phyloP scores from a whole-genome alignment of 2,797 vertebrate genomes.

The Galagoides demidoff region DNA sequence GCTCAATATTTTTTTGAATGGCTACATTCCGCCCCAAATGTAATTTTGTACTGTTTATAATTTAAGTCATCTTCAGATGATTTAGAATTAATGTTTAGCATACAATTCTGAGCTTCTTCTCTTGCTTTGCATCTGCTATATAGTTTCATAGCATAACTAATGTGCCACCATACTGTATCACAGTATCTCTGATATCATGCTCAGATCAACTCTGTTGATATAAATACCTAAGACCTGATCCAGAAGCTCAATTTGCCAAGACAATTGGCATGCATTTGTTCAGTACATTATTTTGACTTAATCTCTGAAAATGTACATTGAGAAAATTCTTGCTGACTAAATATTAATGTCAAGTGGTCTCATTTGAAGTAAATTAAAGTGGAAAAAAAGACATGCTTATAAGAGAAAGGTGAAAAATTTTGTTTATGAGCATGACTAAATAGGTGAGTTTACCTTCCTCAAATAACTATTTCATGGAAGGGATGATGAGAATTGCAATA shows the following conservation, averaged over 20 bases:
- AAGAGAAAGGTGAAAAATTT: constrained; percentile 20
- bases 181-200: not conserved
- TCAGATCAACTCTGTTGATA: constrained; percentile 28
- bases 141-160: constrained; percentile 38
- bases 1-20: not conserved
- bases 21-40: not conserved
- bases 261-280: constrained; percentile 39
- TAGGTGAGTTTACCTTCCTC: not conserved
- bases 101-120: constrained; percentile 10
- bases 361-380: constrained; percentile 45
- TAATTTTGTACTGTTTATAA: not conserved
- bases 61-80: constrained; percentile 24
- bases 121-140: constrained; percentile 48
- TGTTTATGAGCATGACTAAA: not conserved
- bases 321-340: constrained; percentile 57
- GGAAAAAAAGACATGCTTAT: constrained; percentile 8
- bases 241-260: constrained; percentile 56
- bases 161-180: constrained; percentile 40
- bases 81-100: constrained; percentile 6
- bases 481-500: not conserved
- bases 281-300: constrained; percentile 39
- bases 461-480: not conserved
- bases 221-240: constrained; percentile 44
- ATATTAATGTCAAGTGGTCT: constrained; percentile 44
- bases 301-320: constrained; percentile 48